Evolutionary conservation across 2,797 vertebrate genomes (phyloP).

Genomic region (Garrulus glandarius): DNA sequence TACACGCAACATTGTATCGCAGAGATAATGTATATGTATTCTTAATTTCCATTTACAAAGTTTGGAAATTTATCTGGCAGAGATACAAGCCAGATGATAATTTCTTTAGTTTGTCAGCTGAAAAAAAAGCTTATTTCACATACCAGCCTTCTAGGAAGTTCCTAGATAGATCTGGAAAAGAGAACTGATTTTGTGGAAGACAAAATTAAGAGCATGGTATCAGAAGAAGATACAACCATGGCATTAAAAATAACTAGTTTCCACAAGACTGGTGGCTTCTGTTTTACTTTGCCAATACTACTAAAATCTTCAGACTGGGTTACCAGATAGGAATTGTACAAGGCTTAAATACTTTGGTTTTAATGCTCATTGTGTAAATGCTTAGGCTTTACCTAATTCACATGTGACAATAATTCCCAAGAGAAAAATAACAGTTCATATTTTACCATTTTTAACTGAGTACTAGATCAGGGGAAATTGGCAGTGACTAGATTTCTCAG

Average conservation of each 20-base stretch:
- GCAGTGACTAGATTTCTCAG: background rate
- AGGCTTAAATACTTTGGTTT: background rate
- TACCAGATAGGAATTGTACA: background rate
- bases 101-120: background rate
- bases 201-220: background rate
- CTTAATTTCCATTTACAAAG: background rate
- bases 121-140: background rate
- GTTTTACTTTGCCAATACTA: background rate
- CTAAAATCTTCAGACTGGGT: background rate
- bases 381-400: background rate
- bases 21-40: background rate
- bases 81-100: background rate
- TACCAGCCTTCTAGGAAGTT: background rate
- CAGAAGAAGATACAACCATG: background rate
- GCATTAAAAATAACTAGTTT: background rate
- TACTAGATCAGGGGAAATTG: background rate
- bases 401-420: background rate
- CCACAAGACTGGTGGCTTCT: background rate
- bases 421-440: background rate
- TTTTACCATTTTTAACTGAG: background rate
- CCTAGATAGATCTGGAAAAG: background rate
- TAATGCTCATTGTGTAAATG: background rate
- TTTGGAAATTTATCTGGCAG: background rate
- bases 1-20: background rate
- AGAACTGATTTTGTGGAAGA: background rate